Conservation (phyloP, 2,797 vertebrate species). For the Antrozous pallidus region DNA sequence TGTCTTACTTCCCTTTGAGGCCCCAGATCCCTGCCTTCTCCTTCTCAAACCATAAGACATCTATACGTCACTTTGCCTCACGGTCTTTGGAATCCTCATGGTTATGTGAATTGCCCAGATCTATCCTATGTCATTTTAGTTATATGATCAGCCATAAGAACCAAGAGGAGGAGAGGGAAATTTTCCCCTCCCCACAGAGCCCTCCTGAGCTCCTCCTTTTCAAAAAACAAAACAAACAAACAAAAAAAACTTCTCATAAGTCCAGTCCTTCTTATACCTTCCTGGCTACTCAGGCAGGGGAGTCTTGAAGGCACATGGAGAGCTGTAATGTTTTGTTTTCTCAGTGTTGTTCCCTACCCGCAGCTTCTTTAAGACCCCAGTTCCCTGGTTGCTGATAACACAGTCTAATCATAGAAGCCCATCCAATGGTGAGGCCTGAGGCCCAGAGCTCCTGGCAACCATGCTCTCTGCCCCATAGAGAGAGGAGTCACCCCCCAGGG, state of each 20-base stretch:
- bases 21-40: not conserved
- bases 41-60: not conserved
- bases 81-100: not conserved
- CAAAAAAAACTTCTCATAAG: not conserved
- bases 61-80: not conserved
- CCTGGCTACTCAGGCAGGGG: too few relatives aligned
- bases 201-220: not conserved
- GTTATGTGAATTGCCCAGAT: not conserved
- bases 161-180: not conserved
- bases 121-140: not conserved
- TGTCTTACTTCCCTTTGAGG: not conserved
- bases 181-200: not conserved
- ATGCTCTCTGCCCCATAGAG: not conserved
- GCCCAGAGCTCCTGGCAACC: not conserved
- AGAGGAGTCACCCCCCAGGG: not conserved
- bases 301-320: not conserved
- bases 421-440: not conserved
- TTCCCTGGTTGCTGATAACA: not conserved
- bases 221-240: not conserved
- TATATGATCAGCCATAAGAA: not conserved
- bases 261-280: not conserved
- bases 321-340: not conserved
- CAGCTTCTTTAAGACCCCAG: not conserved
- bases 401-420: not conserved
- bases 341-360: not conserved